Evolutionary conservation across 2,888 invertebrate species (phyloP).

Genomic region (Paralinhomoeus sp.): DNA sequence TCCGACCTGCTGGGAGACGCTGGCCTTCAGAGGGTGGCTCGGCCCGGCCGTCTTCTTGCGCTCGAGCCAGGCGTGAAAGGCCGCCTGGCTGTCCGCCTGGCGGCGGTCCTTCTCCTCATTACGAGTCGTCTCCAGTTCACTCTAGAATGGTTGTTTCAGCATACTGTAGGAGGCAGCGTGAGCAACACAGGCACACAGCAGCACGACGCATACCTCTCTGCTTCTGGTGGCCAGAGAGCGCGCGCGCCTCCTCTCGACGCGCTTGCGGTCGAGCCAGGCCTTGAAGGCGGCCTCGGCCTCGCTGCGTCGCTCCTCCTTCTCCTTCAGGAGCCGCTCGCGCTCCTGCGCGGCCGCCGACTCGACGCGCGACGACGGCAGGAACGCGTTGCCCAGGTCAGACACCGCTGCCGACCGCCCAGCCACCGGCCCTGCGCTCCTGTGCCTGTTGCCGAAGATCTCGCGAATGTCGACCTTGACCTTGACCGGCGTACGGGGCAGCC

Average conservation of each 20-base stretch:
- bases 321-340: not conserved
- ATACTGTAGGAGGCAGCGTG: no score
- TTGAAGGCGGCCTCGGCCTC: slow-evolving; percentile 3
- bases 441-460: not conserved
- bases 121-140: not conserved
- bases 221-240: not conserved
- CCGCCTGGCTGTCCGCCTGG: not conserved
- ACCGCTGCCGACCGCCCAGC: no score
- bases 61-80: slow-evolving; percentile 1
- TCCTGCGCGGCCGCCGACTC: no score
- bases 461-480: not conserved
- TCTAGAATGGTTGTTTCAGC: no score
- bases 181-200: no score
- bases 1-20: not conserved
- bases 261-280: slow-evolving; percentile 1
- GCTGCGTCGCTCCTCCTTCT: not conserved
- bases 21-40: not conserved
- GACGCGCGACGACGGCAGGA: no score
- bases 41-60: not conserved
- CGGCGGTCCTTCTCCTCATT: not conserved
- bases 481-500: no score
- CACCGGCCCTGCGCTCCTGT: no score
- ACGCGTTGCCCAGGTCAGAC: no score
- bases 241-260: not conserved
- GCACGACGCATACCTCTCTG: no score